These are phyloP conservation scores for Calosoma granatense DNA, from an alignment of 1,140 invertebrate species.

Conservation along the genomic window DNA sequence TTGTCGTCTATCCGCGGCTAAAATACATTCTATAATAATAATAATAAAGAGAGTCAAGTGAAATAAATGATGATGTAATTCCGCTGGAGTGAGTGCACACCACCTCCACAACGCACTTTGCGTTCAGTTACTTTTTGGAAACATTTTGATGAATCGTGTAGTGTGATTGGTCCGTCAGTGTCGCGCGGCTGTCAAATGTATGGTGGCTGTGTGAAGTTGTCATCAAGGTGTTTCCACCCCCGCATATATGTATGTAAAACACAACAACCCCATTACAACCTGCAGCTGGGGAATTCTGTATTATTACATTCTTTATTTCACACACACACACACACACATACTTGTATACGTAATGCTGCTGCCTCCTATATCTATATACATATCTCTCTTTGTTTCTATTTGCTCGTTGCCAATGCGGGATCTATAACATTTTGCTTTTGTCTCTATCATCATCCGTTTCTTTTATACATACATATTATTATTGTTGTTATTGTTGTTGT, in stretches of 20 bases:
- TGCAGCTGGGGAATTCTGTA: conserved; percentile 12
- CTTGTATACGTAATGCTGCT: too few relatives aligned
- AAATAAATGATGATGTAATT: background rate
- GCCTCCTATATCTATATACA: too few relatives aligned
- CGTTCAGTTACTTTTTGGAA: conserved; percentile 27
- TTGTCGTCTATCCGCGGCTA: background rate
- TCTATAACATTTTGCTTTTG: conserved; percentile 11
- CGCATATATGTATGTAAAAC: too few relatives aligned
- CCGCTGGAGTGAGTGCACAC: background rate
- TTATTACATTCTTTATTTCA: conserved; percentile 14
- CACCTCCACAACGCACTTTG: too few relatives aligned
- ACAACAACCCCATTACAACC: conserved; percentile 15
- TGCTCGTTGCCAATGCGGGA: background rate
- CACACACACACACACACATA: too few relatives aligned
- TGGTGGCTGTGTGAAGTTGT: conserved; percentile 28
- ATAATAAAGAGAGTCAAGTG: background rate
- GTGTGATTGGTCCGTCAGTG: conserved; percentile 18
- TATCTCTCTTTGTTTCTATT: conserved; percentile 10
- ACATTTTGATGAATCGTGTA: conserved; percentile 36
- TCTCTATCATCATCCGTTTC: conserved; percentile 10
- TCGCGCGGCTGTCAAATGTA: conserved; percentile 8
- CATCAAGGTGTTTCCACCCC: conserved; percentile 42
- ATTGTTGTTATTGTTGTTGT: too few relatives aligned
- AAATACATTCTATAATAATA: background rate
- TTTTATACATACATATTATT: conserved; percentile 14